phyloP scores from a whole-genome alignment of 2,797 vertebrate genomes.

The Meda fulgida region DNA sequence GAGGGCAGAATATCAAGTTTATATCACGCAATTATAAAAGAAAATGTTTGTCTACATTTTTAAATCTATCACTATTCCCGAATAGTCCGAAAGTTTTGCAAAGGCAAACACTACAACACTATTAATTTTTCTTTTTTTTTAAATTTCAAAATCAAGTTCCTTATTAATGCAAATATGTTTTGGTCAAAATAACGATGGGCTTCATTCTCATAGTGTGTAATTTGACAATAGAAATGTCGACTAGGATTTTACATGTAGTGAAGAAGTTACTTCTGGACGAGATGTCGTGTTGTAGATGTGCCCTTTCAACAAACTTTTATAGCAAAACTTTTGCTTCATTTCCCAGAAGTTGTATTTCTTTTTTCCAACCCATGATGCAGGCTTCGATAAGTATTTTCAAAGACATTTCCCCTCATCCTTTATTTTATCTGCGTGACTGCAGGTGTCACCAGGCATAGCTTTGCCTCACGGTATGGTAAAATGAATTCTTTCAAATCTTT shows the following conservation, averaged over 20 bases:
- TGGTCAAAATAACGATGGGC: no score
- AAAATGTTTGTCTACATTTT: no score
- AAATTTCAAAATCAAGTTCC: accelerated
- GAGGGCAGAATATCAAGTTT: no score
- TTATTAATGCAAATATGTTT: not conserved
- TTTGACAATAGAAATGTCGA: not conserved
- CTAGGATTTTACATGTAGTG: not conserved
- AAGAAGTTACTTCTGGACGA: not conserved
- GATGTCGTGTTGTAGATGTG: not conserved
- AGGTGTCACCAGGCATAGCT: slow-evolving; percentile 20
- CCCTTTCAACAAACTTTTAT: slow-evolving; percentile 4
- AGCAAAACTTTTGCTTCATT: slow-evolving; percentile 17
- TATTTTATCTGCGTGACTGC: slow-evolving; percentile 40
- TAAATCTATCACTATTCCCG: not conserved
- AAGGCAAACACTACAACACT: not conserved
- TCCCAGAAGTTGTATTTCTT: slow-evolving; percentile 37
- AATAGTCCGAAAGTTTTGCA: not conserved
- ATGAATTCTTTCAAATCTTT: slow-evolving; percentile 39
- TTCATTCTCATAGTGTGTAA: not conserved
- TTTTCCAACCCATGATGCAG: slow-evolving; percentile 27
- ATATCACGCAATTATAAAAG: no score
- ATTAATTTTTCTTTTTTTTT: not conserved
- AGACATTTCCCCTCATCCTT: slow-evolving; percentile 18
- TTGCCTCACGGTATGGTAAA: slow-evolving; percentile 31
- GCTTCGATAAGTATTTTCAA: slow-evolving; percentile 42